A percentile compares a stretch with the other conserved stretches of the same genome.
These are phyloP conservation scores for Stomatorhinus walkeri DNA, from an alignment of 2,797 vertebrate species.

Conservation along the genomic window DNA sequence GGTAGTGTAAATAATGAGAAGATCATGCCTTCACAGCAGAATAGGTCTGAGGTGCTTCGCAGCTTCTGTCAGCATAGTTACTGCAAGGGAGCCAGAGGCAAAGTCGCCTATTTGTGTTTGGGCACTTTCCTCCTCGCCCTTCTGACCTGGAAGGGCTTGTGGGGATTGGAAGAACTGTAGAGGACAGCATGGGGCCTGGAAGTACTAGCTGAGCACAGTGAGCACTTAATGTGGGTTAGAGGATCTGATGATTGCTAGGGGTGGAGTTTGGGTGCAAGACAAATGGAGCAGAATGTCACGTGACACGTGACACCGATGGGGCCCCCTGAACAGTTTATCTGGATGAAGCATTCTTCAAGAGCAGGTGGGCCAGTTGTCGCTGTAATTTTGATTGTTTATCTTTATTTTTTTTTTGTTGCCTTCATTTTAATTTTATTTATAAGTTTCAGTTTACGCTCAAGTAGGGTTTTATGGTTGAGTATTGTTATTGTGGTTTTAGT, in stretches of 20 bases:
- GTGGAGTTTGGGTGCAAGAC: background rate
- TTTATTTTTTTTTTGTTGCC: background rate
- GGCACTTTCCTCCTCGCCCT: background rate
- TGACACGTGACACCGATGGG: background rate
- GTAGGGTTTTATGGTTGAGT: background rate
- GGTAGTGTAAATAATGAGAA: background rate
- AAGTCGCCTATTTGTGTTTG: background rate
- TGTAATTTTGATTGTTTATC: background rate
- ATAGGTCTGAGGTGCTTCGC: background rate
- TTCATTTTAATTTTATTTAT: background rate
- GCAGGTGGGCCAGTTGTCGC: background rate
- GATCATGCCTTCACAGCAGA: background rate
- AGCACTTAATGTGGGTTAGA: background rate
- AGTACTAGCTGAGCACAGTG: background rate
- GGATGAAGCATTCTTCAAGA: background rate
- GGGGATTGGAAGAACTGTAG: background rate
- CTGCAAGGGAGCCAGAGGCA: background rate
- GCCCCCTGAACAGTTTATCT: background rate
- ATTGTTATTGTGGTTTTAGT: background rate
- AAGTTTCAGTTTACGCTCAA: background rate
- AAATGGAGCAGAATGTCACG: background rate
- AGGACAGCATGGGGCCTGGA: background rate
- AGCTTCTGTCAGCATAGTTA: background rate
- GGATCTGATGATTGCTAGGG: background rate
- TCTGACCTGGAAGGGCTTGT: background rate